Base-by-base conservation (phyloP, 2,113 vertebrate species). In the Puntigrus tetrazona region DNA sequence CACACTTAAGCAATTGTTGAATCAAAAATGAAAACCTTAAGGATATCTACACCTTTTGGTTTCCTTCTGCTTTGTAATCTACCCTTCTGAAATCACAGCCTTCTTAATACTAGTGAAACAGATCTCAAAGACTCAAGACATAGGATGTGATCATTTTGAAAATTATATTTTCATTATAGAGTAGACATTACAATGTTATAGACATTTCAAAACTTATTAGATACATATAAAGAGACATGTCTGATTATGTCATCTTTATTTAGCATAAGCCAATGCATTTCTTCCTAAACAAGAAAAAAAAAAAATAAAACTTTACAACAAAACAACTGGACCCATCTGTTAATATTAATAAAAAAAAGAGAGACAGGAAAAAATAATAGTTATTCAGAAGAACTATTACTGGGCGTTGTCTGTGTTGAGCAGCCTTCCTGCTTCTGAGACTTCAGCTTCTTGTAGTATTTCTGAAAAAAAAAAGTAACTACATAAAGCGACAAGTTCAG, bases 361-460 rank as follows among this genome's bases (percentile, higher is more conserved):
- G n/a, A n/a, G n/a, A n/a, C n/a, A n/a, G n/a, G n/a, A n/a, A n/a
- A n/a, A n/a, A n/a, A n/a, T n/a, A n/a, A n/a, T n/a, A n/a, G n/a
- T n/a, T n/a, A 83, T 34, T 85, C 69, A 61, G 75, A 83, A 61
- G 65, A 76, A 83, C 18, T 83, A 5, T 80, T 69, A 80, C 74
- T 31, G 27, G 67, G 65, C n/a, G 36, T 18, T 47, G 67, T 63
- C 43, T 22, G 57, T 41, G 82, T 11, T 78, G 61, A 81, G 41
- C 22, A 70, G 50, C 10, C 73, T 38, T 36, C 29, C 50, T 82
- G 72, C 82, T 84, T 43, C 29, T 77, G 82, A 85, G 76, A 50
- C 63, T 85, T 87, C 18, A 80, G 83, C 63, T 88, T 89, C 86
- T n/a, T 87, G 63, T 92, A 90, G 83, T 92, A 82, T 86, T 90